Evolutionary conservation across 2,797 vertebrate species (phyloP).

Genomic region (Ptychobarbus kaznakovi): DNA sequence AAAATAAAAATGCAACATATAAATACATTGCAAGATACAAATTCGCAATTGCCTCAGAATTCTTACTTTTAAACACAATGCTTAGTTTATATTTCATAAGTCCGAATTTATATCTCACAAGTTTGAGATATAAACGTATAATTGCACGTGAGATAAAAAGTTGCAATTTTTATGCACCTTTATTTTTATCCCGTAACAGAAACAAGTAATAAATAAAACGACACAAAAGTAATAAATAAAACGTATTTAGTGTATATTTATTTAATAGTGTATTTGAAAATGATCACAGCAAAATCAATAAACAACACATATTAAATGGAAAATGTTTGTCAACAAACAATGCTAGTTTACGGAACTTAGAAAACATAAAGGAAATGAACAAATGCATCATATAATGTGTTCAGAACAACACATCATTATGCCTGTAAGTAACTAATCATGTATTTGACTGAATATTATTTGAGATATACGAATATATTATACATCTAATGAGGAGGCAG

Average conservation of each 20-base stretch:
- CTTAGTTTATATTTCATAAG: too few relatives aligned
- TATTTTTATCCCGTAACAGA: background rate
- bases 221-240: too few relatives aligned
- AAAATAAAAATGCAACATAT: background rate
- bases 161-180: too few relatives aligned
- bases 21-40: background rate
- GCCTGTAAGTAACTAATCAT: background rate
- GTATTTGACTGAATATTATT: background rate
- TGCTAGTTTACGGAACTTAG: background rate
- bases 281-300: background rate
- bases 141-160: too few relatives aligned
- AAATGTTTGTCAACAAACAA: conserved; percentile 2
- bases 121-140: too few relatives aligned
- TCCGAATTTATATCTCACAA: too few relatives aligned
- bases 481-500: background rate
- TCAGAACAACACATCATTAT: background rate
- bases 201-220: background rate
- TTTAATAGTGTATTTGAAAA: background rate
- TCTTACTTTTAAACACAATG: too few relatives aligned
- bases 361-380: background rate
- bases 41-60: too few relatives aligned
- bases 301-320: background rate
- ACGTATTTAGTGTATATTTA: background rate
- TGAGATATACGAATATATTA: background rate
- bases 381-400: background rate